phyloP scores from a whole-genome alignment of 1,140 invertebrate genomes.

The Pseudomyrmex sp. region DNA sequence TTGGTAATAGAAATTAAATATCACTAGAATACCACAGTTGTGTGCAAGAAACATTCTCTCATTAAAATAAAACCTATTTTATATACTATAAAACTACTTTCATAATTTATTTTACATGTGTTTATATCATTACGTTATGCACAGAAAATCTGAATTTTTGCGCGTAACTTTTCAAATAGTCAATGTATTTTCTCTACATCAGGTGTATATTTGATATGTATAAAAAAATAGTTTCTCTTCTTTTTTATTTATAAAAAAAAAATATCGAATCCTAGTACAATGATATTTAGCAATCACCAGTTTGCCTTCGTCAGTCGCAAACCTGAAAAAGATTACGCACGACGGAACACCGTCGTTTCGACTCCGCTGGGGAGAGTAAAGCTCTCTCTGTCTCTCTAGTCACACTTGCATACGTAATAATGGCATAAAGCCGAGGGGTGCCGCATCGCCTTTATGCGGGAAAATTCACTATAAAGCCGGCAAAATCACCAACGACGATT shows the following conservation, averaged over 20 bases:
- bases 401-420: slow-evolving; percentile 83
- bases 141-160: neutral
- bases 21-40: neutral
- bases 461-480: slow-evolving; percentile 82
- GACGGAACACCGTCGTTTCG: slow-evolving; percentile 57
- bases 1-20: neutral
- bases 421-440: slow-evolving; percentile 82
- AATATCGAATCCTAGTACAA: neutral
- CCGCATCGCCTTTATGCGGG: slow-evolving; percentile 77
- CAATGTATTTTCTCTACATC: neutral
- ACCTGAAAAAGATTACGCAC: slow-evolving; percentile 56
- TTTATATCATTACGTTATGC: neutral
- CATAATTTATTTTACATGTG: neutral
- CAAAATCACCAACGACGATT: slow-evolving; percentile 78
- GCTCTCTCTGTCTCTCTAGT: slow-evolving; percentile 65
- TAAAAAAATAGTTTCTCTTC: neutral
- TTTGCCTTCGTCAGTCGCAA: slow-evolving; percentile 10
- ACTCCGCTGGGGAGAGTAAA: slow-evolving; percentile 68
- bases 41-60: neutral
- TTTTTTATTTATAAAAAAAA: slow-evolving; percentile 9
- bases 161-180: neutral
- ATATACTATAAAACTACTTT: neutral
- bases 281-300: slow-evolving; percentile 14
- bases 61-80: slow-evolving; percentile 33
- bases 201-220: slow-evolving; percentile 8